A percentile compares a stretch with the other conserved stretches of the same genome.
Evolutionary conservation across 2,113 vertebrate species (phyloP).

Genomic region (Ceyx margarethae): DNA sequence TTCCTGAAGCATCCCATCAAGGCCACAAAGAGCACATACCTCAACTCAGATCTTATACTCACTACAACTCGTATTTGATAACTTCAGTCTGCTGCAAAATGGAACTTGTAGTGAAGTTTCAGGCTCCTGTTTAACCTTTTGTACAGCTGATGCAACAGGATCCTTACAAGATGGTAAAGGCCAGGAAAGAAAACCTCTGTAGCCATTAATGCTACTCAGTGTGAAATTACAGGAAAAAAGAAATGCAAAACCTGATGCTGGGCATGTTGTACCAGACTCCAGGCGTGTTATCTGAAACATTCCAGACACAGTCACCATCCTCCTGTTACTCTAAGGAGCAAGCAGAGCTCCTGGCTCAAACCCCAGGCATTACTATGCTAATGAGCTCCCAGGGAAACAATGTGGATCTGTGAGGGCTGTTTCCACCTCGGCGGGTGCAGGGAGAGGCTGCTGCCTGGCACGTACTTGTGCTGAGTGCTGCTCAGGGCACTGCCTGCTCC

Average conservation of each 20-base stretch:
- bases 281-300: not conserved
- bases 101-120: not conserved
- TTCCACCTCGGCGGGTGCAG: not conserved
- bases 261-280: not conserved
- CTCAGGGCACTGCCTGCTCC: not conserved
- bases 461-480: not conserved
- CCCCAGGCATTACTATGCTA: not conserved
- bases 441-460: constrained; percentile 13
- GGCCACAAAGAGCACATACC: not conserved
- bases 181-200: not conserved
- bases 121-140: not conserved
- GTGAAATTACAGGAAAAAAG: not conserved
- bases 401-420: constrained; percentile 6
- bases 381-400: constrained; percentile 37
- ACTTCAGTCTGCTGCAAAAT: not conserved
- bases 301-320: not conserved
- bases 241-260: not conserved
- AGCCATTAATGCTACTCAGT: not conserved
- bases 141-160: not conserved
- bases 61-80: not conserved
- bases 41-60: not conserved
- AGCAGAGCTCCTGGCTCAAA: not conserved
- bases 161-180: not conserved
- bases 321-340: not conserved
- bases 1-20: not conserved